Evolutionary conservation across 1,140 invertebrate genomes (phyloP), one percentile per base, ranked within the genome.

Genomic region (Pseudomyrmex pallidus): DNA sequence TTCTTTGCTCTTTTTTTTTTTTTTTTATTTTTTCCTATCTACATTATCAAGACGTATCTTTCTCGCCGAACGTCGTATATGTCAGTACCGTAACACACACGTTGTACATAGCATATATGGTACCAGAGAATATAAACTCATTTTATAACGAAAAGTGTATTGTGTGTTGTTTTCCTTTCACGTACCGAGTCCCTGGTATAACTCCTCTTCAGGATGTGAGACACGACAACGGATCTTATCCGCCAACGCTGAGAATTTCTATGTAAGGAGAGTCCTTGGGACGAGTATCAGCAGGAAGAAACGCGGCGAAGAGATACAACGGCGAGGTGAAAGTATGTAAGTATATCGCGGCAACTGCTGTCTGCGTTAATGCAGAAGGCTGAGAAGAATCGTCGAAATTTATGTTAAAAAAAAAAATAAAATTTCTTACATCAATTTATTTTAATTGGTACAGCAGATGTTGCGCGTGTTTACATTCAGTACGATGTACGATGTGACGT

Each of bases 41-140:
- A 83, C 87, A 93, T 87, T 92, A 91, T 87, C 90, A 91, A 93
- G 91, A 94, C 91, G 90, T 92, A 90, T 83, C 85, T 91, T 89
- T 90, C 88, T 90, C 67, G 57, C 89, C 90, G 83, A 93, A 92
- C 87, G 92, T 93, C 92, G 92, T 93, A 93, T 92, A 92, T 90
- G 90, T 93, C 92, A 90, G 92, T 94, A 94, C 91, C 92, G 90
- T 93, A 92, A 88, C 85, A 89, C 77, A 89, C 77, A 93, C 90
- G 91, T 94, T 94, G 94, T 94, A 94, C 92, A 94, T 94, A 94
- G 90, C 92, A 89, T 93, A 92, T 93, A 91, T 92, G 93, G 92
- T 93, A 94, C 91, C 35, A 90, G 93, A 93, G 93, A 94, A 94
- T 86, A 94, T 94, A 94, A 94, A 94, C 92, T 93, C 93, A 94